Percentiles rank a stretch among this genome's conserved stretches.
Conservation (phyloP, 2,113 vertebrate genomes). For the Stegastes partitus region DNA sequence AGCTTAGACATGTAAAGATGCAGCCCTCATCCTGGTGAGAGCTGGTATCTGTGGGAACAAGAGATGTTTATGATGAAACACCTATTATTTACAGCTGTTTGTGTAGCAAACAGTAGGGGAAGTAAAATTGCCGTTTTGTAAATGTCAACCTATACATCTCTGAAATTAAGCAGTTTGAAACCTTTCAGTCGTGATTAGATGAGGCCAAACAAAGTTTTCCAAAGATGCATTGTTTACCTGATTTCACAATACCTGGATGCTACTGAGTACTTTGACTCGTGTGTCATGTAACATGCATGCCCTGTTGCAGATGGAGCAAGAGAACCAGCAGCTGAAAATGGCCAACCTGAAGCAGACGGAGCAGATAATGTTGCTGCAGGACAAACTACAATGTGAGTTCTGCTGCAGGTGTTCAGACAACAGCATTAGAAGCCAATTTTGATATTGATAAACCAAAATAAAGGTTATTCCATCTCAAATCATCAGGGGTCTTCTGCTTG, state of each 20-base stretch:
- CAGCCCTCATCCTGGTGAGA: conserved; percentile 6
- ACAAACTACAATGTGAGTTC: conserved; percentile 89
- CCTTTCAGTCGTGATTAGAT: neutral
- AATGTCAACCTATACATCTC: neutral
- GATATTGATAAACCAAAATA: too few relatives aligned
- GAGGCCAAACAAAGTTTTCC: neutral
- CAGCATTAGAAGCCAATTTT: neutral
- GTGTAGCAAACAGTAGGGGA: neutral
- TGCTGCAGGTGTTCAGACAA: neutral
- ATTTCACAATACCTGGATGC: neutral
- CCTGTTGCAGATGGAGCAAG: conserved; percentile 89
- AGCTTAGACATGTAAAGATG: conserved; percentile 50
- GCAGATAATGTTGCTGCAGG: conserved; percentile 89
- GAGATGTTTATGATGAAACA: neutral
- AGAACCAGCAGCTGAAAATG: conserved; percentile 92
- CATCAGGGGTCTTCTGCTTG: too few relatives aligned
- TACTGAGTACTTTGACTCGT: neutral
- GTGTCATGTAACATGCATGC: neutral
- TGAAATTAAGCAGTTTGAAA: neutral
- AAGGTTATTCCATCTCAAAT: too few relatives aligned
- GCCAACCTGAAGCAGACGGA: conserved; percentile 88
- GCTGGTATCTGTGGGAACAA: conserved; percentile 10
- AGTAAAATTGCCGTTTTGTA: neutral
- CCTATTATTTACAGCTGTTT: neutral
- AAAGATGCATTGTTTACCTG: neutral